Percentiles rank a stretch among this genome's conserved stretches.
phyloP scores from a whole-genome alignment of 2,888 invertebrate species.

The Alitta virens region DNA sequence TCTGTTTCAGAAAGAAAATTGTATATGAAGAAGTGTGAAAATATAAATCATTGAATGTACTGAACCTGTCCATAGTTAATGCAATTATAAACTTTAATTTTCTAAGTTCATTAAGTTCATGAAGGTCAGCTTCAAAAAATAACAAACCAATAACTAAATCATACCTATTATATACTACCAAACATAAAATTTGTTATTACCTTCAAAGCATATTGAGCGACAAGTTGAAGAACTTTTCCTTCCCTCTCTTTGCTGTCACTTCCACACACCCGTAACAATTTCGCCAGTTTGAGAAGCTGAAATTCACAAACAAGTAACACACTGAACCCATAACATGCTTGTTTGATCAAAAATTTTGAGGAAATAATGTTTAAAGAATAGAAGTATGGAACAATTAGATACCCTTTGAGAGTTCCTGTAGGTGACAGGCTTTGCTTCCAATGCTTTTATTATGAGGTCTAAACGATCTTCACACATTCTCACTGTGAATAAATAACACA shows the following conservation, averaged over 20 bases:
- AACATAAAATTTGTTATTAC: conserved; percentile 36
- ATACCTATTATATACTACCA: too few species aligned
- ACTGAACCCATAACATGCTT: too few species aligned
- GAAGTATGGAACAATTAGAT: too few species aligned
- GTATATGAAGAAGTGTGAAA: not conserved
- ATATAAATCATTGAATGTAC: not conserved
- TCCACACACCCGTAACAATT: conserved; percentile 64
- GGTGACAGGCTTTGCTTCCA: conserved; percentile 63
- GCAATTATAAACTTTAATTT: too few species aligned
- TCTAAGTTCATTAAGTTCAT: too few species aligned
- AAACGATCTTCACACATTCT: conserved; percentile 67
- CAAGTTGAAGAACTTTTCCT: conserved; percentile 61
- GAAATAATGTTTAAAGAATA: too few species aligned
- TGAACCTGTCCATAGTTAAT: too few species aligned
- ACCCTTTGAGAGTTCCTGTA: conserved; percentile 65
- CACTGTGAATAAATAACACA: too few species aligned
- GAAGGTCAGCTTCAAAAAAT: too few species aligned
- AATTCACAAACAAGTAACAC: conserved; percentile 10
- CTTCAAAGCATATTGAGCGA: conserved; percentile 61
- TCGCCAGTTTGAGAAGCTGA: conserved; percentile 65
- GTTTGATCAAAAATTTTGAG: too few species aligned
- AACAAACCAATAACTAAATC: too few species aligned
- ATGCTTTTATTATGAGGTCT: conserved; percentile 66
- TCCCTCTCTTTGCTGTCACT: conserved; percentile 60
- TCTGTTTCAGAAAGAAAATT: conserved; percentile 19